These are phyloP conservation scores for Peromyscus eremicus DNA, from an alignment of 2,797 vertebrate genomes.

Conservation along the genomic window DNA sequence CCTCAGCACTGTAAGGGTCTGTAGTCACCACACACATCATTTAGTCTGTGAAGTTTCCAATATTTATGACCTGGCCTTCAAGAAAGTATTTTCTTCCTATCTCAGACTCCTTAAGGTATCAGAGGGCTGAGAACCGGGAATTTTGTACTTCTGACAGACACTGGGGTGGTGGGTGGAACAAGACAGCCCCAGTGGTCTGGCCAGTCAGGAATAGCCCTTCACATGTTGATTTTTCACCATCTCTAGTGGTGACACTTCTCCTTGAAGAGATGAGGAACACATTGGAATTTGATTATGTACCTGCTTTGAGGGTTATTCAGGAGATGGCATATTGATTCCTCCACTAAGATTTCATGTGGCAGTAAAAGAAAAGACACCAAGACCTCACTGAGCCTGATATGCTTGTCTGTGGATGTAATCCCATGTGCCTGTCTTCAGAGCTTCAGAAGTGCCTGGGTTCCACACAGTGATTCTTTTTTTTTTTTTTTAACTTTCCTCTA, in stretches of 20 bases:
- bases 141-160: not conserved
- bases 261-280: not conserved
- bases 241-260: not conserved
- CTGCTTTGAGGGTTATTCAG: not conserved
- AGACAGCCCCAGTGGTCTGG: not conserved
- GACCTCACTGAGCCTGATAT: not conserved
- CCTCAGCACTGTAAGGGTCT: not conserved
- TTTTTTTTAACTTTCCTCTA: constrained; percentile 30
- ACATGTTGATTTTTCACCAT: not conserved
- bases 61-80: not conserved
- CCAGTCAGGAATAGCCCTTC: not conserved
- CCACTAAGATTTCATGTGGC: not conserved
- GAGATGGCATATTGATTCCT: not conserved
- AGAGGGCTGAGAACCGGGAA: not conserved
- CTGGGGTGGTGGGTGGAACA: not conserved
- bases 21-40: not conserved
- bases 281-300: not conserved
- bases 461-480: not conserved
- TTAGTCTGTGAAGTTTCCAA: not conserved
- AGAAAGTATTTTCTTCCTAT: not conserved
- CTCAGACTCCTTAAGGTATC: not conserved
- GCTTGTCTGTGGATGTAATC: not conserved
- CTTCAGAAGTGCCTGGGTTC: not conserved
- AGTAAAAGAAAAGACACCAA: not conserved
- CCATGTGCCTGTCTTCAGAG: not conserved